phyloP scores from a whole-genome alignment of 2,888 invertebrate genomes.

The Psylliodes chrysocephalus region DNA sequence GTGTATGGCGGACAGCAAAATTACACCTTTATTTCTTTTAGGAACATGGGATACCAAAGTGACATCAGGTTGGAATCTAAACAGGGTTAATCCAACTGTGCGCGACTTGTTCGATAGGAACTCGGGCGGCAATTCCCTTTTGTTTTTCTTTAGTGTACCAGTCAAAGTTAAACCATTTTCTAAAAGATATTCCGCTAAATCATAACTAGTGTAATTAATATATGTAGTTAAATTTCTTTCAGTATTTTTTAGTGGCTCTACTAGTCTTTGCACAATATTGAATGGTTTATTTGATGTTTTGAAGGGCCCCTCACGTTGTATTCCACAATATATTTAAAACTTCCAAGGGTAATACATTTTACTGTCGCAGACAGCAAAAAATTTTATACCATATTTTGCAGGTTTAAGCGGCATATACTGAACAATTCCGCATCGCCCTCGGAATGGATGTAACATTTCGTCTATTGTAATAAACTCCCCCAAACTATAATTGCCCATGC shows the following conservation, averaged over 20 bases:
- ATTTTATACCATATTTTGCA: slow-evolving; percentile 30
- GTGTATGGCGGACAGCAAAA: background rate
- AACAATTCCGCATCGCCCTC: slow-evolving; percentile 30
- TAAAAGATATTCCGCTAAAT: background rate
- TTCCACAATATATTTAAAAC: slow-evolving; percentile 27
- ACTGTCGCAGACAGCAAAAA: slow-evolving; percentile 32
- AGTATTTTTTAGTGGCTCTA: background rate
- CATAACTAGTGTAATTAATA: background rate
- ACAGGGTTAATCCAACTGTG: background rate
- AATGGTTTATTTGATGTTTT: slow-evolving; percentile 36
- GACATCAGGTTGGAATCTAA: background rate
- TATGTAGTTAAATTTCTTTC: background rate
- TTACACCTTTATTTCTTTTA: background rate
- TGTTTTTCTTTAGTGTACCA: background rate
- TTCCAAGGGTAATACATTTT: slow-evolving; percentile 26
- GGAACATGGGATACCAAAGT: background rate
- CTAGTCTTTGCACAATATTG: no score
- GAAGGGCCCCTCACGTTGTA: slow-evolving; percentile 37
- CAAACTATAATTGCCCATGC: no score
- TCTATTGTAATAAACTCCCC: slow-evolving; percentile 33
- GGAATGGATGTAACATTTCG: no score
- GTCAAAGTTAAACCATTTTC: background rate
- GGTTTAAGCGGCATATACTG: slow-evolving; percentile 29
- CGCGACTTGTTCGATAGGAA: background rate
- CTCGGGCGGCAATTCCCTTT: background rate